Evolutionary conservation across 2,888 invertebrate species (phyloP), one percentile per base, ranked within the genome.

Genomic region (Troides oblongomaculatus): DNA sequence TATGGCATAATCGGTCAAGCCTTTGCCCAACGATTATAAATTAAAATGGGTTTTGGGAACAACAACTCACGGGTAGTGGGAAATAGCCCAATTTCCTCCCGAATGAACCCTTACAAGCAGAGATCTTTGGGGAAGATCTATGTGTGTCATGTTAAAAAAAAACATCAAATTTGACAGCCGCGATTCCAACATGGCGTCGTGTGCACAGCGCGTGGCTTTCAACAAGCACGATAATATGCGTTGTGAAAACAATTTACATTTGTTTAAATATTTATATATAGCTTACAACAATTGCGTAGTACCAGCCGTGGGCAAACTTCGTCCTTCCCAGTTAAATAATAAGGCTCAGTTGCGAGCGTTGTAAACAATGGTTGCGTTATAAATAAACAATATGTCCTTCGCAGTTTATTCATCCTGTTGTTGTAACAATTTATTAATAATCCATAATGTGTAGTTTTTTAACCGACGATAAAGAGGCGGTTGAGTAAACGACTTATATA

Each of bases 331-430:
- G 1, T 12, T 36, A n/a, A 7, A 36, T 0, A 62, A 62, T 66
- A 70, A 36, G 62, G 39, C 23, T 59, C 53, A 63, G 50, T 25
- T 39, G 63, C 12, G 66, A 25, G 46, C 17, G 12, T 12, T 50
- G 14, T 14, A 50, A 50, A 50, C 50, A 14, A 63, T 25, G 62
- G 39, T 62, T 39, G 39, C 10, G 39, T 39, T 7, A 39, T 39
- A 39, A 39, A 39, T 39, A 39, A 39, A 39, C 39, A 39, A 39
- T 39, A 10, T 39, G 70, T 66, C 70, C 70, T 70, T 70, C 60
- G 62, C 63, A 46, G 66, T 66, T 56, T 57, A 70, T 70, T 66
- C 56, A 70, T 70, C 64, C 64, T 63, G 66, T 46, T 43, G 63
- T 66, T 64, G 63, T 64, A 63, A 67, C 63, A 63, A 70, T 62